These are phyloP conservation scores for Helicolenus hilgendorfi DNA, from an alignment of 2,797 vertebrate genomes.

Conservation along the genomic window DNA sequence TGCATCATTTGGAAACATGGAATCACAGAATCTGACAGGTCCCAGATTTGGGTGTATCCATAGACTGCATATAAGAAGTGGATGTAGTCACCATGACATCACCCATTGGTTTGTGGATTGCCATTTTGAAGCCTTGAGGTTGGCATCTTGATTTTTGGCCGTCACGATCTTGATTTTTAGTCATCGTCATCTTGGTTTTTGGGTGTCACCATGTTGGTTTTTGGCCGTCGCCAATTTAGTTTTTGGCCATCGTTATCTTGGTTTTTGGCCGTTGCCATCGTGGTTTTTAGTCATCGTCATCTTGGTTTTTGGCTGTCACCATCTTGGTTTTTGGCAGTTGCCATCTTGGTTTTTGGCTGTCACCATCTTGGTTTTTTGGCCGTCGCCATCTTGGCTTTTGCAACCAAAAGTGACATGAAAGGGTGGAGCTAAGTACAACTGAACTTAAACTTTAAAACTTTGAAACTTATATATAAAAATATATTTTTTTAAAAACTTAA, in stretches of 20 bases:
- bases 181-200: too few relatives aligned
- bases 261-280: too few relatives aligned
- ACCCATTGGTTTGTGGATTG: not conserved
- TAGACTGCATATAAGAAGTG: not conserved
- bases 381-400: not conserved
- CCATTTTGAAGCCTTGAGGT: not conserved
- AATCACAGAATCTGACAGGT: slow-evolving; percentile 3
- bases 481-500: not conserved
- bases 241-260: too few relatives aligned
- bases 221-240: too few relatives aligned
- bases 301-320: too few relatives aligned
- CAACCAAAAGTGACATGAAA: not conserved
- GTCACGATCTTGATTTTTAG: too few relatives aligned
- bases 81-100: not conserved
- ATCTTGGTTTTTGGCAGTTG: too few relatives aligned
- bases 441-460: not conserved
- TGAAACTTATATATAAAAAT: not conserved
- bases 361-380: too few relatives aligned
- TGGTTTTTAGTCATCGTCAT: too few relatives aligned
- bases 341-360: too few relatives aligned
- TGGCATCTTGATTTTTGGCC: not conserved
- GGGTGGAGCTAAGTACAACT: not conserved
- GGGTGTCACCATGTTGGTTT: too few relatives aligned
- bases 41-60: slow-evolving; percentile 15
- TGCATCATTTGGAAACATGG: not conserved